These are phyloP conservation scores for Diplodus sargus DNA, from an alignment of 2,797 vertebrate species.

Conservation along the genomic window DNA sequence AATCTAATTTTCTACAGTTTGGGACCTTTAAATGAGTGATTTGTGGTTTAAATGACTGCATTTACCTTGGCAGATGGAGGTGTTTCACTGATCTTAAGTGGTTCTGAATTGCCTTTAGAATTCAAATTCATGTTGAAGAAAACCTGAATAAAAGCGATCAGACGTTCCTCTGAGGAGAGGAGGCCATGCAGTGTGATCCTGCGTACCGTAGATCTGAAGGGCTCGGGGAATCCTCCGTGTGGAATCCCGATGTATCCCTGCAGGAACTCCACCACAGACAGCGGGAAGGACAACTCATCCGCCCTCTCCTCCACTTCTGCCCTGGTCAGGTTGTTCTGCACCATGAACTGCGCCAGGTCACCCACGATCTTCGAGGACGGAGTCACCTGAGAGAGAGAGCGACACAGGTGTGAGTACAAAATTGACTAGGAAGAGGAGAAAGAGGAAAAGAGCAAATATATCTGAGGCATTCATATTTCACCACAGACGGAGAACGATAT, in stretches of 20 bases:
- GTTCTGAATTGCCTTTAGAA: background rate
- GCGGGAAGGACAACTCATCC: conserved; percentile 94
- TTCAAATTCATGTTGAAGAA: background rate
- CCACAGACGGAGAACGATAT: conserved; percentile 21
- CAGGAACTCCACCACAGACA: conserved; percentile 94
- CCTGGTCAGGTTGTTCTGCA: conserved; percentile 91
- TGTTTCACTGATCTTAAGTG: background rate
- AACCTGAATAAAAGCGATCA: background rate
- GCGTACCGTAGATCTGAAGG: conserved; percentile 89
- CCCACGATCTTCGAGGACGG: conserved; percentile 97
- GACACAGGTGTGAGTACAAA: conserved; percentile 7
- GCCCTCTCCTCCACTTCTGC: conserved; percentile 90
- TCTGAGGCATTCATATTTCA: conserved; percentile 20
- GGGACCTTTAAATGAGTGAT: no score
- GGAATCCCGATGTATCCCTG: conserved; percentile 93
- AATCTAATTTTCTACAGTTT: no score
- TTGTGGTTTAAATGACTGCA: background rate
- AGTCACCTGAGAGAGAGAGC: conserved; percentile 87
- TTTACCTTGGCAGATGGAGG: background rate
- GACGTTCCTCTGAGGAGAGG: background rate
- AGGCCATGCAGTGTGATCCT: background rate
- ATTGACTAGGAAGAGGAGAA: background rate
- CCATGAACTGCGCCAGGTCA: conserved; percentile 98
- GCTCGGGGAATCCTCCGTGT: conserved; percentile 95
- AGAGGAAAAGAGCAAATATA: background rate